Evolutionary conservation across 1,140 invertebrate species (phyloP).

Genomic region (Drosophila ohnishii): DNA sequence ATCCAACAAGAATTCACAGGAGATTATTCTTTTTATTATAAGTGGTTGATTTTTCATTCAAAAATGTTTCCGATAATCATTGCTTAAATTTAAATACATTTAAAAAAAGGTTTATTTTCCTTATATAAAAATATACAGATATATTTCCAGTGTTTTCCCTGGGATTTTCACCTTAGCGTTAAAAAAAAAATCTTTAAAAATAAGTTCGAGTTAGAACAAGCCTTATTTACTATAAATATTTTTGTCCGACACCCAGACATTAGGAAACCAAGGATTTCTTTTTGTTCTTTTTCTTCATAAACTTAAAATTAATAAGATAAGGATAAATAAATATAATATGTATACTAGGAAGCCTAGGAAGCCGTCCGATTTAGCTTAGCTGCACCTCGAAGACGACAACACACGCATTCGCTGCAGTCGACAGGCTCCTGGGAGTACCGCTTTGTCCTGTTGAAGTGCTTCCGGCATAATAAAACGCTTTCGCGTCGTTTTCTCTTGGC

Average conservation of each 20-base stretch:
- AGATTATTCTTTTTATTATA: too few relatives aligned
- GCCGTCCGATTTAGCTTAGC: slow-evolving; percentile 3
- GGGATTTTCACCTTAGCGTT: not conserved
- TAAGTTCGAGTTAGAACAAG: not conserved
- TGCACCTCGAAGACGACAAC: slow-evolving; percentile 39
- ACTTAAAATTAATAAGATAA: not conserved
- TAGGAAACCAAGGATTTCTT: not conserved
- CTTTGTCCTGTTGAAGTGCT: slow-evolving; percentile 11
- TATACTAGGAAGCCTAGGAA: not conserved
- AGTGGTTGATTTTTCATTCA: too few relatives aligned
- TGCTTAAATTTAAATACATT: too few relatives aligned
- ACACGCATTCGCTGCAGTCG: slow-evolving; percentile 18
- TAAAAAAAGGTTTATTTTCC: too few relatives aligned
- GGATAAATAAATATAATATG: not conserved
- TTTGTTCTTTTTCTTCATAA: not conserved
- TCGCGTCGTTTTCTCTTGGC: not conserved
- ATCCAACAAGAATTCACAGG: too few relatives aligned
- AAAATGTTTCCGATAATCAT: too few relatives aligned
- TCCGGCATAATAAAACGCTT: slow-evolving; percentile 14
- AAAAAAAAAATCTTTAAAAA: not conserved
- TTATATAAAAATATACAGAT: too few relatives aligned
- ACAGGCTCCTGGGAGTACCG: not conserved
- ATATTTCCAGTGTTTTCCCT: not conserved
- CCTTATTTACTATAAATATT: not conserved
- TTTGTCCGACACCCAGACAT: not conserved